Evolutionary conservation across 1,140 invertebrate genomes (phyloP).

Genomic region (Homalodisca vitripennis): DNA sequence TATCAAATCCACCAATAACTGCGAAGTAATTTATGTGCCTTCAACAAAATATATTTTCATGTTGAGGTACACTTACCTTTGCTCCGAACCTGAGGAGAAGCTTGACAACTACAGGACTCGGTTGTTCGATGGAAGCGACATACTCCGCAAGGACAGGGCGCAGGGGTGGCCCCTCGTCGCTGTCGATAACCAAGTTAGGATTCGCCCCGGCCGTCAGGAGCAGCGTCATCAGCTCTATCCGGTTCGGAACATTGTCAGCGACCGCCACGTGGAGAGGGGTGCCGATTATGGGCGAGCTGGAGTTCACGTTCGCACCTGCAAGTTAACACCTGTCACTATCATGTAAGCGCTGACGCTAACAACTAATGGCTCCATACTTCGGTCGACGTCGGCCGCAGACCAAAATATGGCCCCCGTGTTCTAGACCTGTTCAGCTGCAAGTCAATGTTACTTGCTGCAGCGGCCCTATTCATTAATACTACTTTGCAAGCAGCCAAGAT

Average conservation of each 20-base stretch:
- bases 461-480: no score
- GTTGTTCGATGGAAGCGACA: conserved; percentile 70
- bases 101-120: conserved; percentile 64
- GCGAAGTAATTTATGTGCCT: no score
- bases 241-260: conserved; percentile 75
- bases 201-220: conserved; percentile 73
- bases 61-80: conserved; percentile 52
- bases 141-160: conserved; percentile 81
- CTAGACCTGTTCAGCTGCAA: no score
- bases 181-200: conserved; percentile 74
- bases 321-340: no score
- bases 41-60: no score
- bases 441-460: no score
- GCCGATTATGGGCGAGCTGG: conserved; percentile 78
- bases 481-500: no score
- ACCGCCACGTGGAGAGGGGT: conserved; percentile 84
- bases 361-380: no score
- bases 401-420: no score
- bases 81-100: conserved; percentile 79
- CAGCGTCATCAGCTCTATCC: conserved; percentile 59
- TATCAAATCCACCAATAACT: no score
- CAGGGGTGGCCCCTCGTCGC: conserved; percentile 65
- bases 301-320: conserved; percentile 76
- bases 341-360: no score
- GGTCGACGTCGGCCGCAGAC: no score